These are phyloP conservation scores for Archaeoteleia sp. DNA, from an alignment of 2,888 invertebrate genomes.

Conservation along the genomic window DNA sequence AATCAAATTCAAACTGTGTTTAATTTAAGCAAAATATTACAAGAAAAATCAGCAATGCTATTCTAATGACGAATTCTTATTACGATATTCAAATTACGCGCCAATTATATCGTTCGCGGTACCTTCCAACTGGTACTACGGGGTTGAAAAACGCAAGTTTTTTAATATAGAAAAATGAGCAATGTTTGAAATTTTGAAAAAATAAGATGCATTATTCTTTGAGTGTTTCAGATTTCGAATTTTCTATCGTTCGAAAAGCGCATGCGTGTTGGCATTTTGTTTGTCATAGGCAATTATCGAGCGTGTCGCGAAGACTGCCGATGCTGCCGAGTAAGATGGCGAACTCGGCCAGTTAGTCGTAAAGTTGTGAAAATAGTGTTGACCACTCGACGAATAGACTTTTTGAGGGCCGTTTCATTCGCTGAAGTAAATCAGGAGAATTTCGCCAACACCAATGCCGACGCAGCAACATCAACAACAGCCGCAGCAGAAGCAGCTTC, in stretches of 20 bases:
- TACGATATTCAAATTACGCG: too few species aligned
- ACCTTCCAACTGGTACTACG: too few species aligned
- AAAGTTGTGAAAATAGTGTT: constrained; percentile 12
- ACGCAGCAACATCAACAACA: constrained; percentile 43
- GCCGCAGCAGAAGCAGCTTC: constrained; percentile 22
- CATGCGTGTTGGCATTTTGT: constrained; percentile 1
- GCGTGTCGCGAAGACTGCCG: constrained; percentile 22
- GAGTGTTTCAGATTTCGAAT: neutral
- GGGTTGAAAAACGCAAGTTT: too few species aligned
- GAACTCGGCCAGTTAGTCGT: constrained; percentile 21
- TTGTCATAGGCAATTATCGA: constrained; percentile 30
- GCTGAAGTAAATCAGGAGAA: constrained; percentile 6
- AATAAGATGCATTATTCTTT: neutral
- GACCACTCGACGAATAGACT: neutral
- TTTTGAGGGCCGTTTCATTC: neutral
- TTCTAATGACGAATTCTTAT: too few species aligned
- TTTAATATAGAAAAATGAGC: too few species aligned
- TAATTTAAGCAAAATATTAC: too few species aligned
- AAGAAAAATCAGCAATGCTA: too few species aligned
- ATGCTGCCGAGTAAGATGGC: constrained; percentile 32
- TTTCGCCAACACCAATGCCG: constrained; percentile 33
- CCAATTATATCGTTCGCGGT: too few species aligned
- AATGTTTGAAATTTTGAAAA: too few species aligned
- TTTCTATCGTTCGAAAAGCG: constrained; percentile 6
- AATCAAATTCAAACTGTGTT: too few species aligned